Evolutionary conservation across 2,113 vertebrate species (phyloP).

Genomic region (Pelecanoides urinatrix): DNA sequence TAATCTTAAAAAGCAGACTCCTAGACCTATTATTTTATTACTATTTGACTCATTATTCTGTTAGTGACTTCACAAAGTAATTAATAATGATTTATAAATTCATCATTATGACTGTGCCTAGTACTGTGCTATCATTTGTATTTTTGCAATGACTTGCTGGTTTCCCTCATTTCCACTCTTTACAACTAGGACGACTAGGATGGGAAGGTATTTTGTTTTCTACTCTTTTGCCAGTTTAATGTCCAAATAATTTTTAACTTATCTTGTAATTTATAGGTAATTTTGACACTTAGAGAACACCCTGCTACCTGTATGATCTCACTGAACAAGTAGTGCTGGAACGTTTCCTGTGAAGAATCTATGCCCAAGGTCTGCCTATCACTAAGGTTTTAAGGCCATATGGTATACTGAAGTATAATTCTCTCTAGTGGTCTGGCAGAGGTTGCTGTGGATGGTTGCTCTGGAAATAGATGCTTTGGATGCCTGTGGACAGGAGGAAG

Average conservation of each 20-base stretch:
- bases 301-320: background rate
- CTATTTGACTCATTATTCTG: background rate
- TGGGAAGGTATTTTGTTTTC: background rate
- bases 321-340: background rate
- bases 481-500: background rate
- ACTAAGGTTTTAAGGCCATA: background rate
- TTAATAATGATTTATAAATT: background rate
- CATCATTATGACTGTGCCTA: background rate
- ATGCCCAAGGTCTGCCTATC: background rate
- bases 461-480: background rate
- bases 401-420: background rate
- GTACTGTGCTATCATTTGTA: background rate
- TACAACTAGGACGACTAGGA: background rate
- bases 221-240: background rate
- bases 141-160: background rate
- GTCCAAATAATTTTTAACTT: background rate
- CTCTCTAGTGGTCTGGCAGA: background rate
- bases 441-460: background rate
- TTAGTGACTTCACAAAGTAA: background rate
- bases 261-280: background rate
- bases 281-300: background rate
- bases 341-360: background rate
- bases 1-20: background rate
- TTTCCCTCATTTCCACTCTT: background rate
- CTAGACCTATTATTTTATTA: background rate